Percentiles rank a stretch among this genome's conserved stretches.
Conservation (phyloP, 2,888 invertebrate genomes). For the Drosophila setosimentum region DNA sequence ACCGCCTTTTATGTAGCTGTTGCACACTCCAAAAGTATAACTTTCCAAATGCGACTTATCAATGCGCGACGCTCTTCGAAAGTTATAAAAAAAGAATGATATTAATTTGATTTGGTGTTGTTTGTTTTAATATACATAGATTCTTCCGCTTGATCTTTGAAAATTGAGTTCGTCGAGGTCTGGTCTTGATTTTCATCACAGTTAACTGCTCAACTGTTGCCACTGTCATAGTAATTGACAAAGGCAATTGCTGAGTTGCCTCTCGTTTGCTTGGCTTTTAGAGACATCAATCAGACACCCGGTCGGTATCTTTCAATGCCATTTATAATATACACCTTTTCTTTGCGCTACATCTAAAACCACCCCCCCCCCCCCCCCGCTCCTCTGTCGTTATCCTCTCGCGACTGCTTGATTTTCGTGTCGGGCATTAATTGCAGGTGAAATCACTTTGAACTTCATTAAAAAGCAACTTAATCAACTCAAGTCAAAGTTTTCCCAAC, state of each 20-base stretch:
- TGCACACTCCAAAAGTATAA: too few relatives aligned
- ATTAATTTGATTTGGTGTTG: background rate
- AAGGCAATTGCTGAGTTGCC: background rate
- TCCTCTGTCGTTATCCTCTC: background rate
- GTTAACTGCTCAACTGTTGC: background rate
- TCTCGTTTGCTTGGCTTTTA: background rate
- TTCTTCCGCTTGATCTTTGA: background rate
- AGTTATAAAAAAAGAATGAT: background rate
- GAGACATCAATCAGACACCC: constrained; percentile 10
- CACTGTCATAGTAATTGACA: constrained; percentile 1
- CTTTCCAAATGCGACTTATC: background rate
- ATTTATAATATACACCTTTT: background rate
- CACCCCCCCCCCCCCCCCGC: background rate
- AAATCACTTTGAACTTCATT: constrained; percentile 81
- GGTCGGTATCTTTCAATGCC: background rate
- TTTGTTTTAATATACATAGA: background rate
- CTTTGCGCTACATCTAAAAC: background rate
- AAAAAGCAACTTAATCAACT: constrained; percentile 77
- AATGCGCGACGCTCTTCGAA: background rate
- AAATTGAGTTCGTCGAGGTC: background rate
- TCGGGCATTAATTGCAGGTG: constrained; percentile 66
- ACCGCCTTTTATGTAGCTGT: too few relatives aligned
- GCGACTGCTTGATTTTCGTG: constrained; percentile 4
- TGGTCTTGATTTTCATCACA: background rate
- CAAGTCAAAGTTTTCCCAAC: constrained; percentile 55